Base-by-base conservation (phyloP, 2,113 vertebrate species). In the Spermophilus dauricus region DNA sequence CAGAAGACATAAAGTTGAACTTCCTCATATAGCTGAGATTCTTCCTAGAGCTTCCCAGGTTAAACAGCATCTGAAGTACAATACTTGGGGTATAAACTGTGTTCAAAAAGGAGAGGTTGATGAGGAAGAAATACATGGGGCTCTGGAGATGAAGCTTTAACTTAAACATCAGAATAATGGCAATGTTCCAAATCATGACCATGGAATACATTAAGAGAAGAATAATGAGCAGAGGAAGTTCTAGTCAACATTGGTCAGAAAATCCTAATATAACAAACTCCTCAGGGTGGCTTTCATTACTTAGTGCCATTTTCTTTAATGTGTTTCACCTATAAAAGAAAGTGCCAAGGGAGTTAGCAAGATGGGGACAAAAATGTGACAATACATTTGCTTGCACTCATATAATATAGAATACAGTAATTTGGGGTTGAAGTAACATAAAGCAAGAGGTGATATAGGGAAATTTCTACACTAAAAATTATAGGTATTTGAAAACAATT, bases 1-100 rank as follows among this genome's bases (percentile, higher is more conserved):
- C 88, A 90, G 37, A 97, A 96, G 48, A 97, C 75, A 53, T 97
- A 97, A 32, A 98, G 90, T 26, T 98, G 98, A 42, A 91, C 8
- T 1, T 11, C 0, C 93, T 87, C 17, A 37, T 1, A 30, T 94
- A 89, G 70, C 91, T 97, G 69, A 98, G 97, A 6, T 56, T 96
- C 82, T 96, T 96, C 20, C 48, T 95, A 39, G 92, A 39, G 0
- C 22, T 87, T 26, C 92, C 63, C 86, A 97, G 56, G 82, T 97
- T 95, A 69, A 75, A 37, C 8, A 95, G 70, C 69, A 97, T 93
- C 72, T 96, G 96, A 37, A 95, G 96, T 1, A 96, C 92, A 39
- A 83, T 91, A 86, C 86, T 96, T 16, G 96, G 95, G 70, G 82
- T 93, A 0, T 95, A 95, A 9, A 94, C 95, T 30, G 89, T 89